Conservation (phyloP, 2,888 invertebrate genomes). For the Rhagonycha fulva region DNA sequence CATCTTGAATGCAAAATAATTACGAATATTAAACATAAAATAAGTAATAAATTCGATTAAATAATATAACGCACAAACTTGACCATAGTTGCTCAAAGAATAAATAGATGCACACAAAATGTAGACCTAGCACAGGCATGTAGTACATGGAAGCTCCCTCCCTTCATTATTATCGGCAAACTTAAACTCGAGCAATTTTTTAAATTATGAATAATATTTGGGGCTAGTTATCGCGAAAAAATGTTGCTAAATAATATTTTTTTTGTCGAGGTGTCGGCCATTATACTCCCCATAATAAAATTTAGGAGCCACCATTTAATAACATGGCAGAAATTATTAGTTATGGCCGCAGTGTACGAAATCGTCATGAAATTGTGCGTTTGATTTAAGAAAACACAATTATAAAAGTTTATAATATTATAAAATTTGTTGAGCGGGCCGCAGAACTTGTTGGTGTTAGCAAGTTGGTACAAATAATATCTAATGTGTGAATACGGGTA, state of each 20-base stretch:
- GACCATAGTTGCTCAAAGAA: too few species aligned
- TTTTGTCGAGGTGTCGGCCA: conserved; percentile 26
- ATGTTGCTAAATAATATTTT: background rate
- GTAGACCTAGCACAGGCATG: too few species aligned
- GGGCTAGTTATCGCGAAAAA: background rate
- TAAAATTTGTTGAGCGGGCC: background rate
- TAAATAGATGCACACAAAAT: too few species aligned
- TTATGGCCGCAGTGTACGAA: conserved; percentile 47
- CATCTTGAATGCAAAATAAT: conserved; percentile 62
- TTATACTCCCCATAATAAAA: conserved; percentile 30
- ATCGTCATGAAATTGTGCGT: conserved; percentile 35
- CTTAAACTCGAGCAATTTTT: too few species aligned
- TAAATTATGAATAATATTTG: too few species aligned
- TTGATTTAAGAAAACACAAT: background rate
- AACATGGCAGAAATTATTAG: conserved; percentile 49
- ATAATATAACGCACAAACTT: too few species aligned
- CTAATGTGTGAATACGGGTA: background rate
- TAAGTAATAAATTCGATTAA: background rate
- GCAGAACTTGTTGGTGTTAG: background rate
- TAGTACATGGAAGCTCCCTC: too few species aligned
- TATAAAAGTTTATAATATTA: background rate
- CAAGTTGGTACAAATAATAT: background rate
- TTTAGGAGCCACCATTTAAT: conserved; percentile 50
- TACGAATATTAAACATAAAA: background rate
- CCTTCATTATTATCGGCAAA: too few species aligned